A percentile compares a stretch with the other conserved stretches of the same genome.
These are phyloP conservation scores for Petrocephalus zakoni DNA, from an alignment of 2,113 vertebrate genomes.

Conservation along the genomic window DNA sequence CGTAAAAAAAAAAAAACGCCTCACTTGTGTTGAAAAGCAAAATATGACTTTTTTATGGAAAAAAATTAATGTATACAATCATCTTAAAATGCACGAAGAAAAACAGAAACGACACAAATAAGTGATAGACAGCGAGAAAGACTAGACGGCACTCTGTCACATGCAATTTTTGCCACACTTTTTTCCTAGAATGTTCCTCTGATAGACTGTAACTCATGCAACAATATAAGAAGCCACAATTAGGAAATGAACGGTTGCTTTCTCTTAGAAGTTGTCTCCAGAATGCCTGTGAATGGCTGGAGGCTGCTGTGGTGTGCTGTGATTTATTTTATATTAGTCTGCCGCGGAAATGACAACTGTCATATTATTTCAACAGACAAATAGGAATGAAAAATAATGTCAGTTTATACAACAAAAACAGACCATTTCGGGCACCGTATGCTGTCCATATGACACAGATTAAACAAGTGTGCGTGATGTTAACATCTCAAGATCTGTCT, in stretches of 20 bases:
- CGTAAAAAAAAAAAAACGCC: neutral
- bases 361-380: slow-evolving; percentile 9
- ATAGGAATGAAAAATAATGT: neutral
- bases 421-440: neutral
- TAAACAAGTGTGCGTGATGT: neutral
- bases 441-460: neutral
- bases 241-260: neutral
- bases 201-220: neutral
- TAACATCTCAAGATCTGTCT: neutral
- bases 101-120: neutral
- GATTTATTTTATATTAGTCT: neutral
- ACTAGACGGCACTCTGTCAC: neutral
- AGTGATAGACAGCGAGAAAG: neutral
- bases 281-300: neutral
- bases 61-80: neutral
- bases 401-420: neutral
- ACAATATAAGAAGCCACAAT: neutral
- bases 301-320: neutral
- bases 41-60: neutral
- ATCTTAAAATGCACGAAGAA: neutral
- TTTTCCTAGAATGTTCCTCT: neutral
- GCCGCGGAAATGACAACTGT: neutral
- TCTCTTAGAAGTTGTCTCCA: neutral
- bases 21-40: neutral
- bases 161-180: neutral